Conservation (phyloP, 2,888 invertebrate species). For the Argynnis bischoffii region DNA sequence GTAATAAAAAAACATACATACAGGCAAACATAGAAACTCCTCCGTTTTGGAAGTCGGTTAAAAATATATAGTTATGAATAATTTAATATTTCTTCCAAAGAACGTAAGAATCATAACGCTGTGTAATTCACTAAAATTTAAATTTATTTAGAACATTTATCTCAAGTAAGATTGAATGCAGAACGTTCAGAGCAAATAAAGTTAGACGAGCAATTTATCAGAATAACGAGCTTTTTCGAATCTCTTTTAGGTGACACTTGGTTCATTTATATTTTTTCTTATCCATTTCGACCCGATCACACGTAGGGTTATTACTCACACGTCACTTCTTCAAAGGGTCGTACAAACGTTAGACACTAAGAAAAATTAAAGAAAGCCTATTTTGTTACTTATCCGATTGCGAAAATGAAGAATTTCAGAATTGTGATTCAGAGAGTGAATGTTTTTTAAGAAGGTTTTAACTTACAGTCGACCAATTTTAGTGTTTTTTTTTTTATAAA, state of each 20-base stretch:
- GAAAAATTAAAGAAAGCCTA: conserved; percentile 1
- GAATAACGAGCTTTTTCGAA: conserved; percentile 77
- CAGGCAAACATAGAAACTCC: no score
- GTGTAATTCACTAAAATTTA: conserved; percentile 26
- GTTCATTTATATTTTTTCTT: conserved; percentile 79
- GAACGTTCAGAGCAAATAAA: conserved; percentile 64
- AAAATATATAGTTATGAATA: no score
- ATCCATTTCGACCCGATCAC: conserved; percentile 76
- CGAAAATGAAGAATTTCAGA: no score
- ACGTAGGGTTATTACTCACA: conserved; percentile 70
- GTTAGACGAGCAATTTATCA: conserved; percentile 73
- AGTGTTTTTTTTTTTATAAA: no score
- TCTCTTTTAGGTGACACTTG: conserved; percentile 74
- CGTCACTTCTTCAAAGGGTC: conserved; percentile 53
- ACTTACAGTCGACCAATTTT: no score
- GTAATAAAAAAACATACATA: no score
- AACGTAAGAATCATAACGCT: background rate
- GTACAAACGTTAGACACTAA: conserved; percentile 22
- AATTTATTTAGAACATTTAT: conserved; percentile 50
- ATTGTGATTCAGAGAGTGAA: no score
- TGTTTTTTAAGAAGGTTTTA: no score
- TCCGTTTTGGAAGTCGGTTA: no score
- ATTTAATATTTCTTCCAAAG: background rate
- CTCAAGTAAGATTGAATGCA: conserved; percentile 51
- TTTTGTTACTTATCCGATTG: background rate